Conservation (phyloP, 2,888 invertebrate genomes). For the Gryllus longicercus region DNA sequence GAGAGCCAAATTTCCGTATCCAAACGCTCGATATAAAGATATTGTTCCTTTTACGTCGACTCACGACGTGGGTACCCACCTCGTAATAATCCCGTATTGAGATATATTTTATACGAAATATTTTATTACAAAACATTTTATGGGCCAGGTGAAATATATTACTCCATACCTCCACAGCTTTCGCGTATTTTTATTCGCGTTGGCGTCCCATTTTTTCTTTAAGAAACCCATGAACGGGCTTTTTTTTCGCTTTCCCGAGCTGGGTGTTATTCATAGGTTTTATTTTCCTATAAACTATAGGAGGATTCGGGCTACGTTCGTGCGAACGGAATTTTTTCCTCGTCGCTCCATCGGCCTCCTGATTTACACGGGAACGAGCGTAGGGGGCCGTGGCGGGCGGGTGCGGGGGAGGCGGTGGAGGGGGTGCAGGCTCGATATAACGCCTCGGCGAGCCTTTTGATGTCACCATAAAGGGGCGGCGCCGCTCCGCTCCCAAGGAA, state of each 20-base stretch:
- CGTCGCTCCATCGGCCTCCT: slow-evolving; percentile 1
- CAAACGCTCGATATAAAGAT: too few species aligned
- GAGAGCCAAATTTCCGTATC: too few species aligned
- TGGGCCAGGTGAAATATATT: neutral
- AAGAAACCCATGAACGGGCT: neutral
- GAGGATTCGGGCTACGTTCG: slow-evolving; percentile 4
- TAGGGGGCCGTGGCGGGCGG: neutral
- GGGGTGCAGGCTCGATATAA: neutral
- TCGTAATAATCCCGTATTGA: slow-evolving; percentile 8
- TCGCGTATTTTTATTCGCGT: neutral
- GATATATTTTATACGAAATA: neutral
- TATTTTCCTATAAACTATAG: slow-evolving; percentile 17
- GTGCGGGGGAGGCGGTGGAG: neutral
- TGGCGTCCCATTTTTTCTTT: neutral
- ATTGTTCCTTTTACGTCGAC: too few species aligned
- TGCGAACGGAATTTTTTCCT: neutral
- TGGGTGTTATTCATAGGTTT: slow-evolving; percentile 10
- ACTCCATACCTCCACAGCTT: neutral
- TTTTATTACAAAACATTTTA: slow-evolving; percentile 17
- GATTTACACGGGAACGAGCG: neutral
- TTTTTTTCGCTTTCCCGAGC: neutral
- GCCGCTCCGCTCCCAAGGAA: neutral
- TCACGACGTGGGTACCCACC: neutral
- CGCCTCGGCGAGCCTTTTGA: neutral
- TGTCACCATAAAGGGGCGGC: slow-evolving; percentile 1